A percentile compares a stretch with the other conserved stretches of the same genome.
These are phyloP conservation scores for Sphenopsis melanotis DNA, from an alignment of 2,797 vertebrate genomes.

Conservation along the genomic window DNA sequence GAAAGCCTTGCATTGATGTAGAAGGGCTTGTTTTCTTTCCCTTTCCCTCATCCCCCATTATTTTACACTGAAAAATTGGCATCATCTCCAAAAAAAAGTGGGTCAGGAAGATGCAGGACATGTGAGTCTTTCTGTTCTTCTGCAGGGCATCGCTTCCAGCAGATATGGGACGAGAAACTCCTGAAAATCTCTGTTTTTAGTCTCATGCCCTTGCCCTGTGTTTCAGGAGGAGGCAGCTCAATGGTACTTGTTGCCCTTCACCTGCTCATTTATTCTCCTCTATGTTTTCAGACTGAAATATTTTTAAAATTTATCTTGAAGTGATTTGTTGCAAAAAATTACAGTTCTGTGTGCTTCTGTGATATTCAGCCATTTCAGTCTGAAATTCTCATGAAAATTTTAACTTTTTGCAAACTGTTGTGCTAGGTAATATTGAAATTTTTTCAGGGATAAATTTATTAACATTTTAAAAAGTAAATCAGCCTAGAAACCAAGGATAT, in stretches of 20 bases:
- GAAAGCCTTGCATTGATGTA: not conserved
- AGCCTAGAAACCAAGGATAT: not conserved
- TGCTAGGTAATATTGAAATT: not conserved
- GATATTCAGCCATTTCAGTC: not conserved
- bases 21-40: not conserved
- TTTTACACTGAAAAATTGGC: not conserved
- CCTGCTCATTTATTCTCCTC: not conserved
- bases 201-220: not conserved
- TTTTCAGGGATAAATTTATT: not conserved
- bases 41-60: not conserved
- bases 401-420: not conserved
- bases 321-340: not conserved
- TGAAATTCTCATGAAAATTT: not conserved
- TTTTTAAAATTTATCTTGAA: not conserved
- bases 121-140: not conserved
- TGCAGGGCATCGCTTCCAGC: accelerated
- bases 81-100: not conserved
- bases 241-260: not conserved
- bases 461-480: not conserved
- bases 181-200: not conserved
- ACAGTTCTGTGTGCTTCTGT: not conserved
- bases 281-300: not conserved
- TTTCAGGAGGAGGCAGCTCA: not conserved
- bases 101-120: not conserved
- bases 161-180: not conserved